Conservation (phyloP, 2,797 vertebrate genomes). For the Myiothlypis coronata region DNA sequence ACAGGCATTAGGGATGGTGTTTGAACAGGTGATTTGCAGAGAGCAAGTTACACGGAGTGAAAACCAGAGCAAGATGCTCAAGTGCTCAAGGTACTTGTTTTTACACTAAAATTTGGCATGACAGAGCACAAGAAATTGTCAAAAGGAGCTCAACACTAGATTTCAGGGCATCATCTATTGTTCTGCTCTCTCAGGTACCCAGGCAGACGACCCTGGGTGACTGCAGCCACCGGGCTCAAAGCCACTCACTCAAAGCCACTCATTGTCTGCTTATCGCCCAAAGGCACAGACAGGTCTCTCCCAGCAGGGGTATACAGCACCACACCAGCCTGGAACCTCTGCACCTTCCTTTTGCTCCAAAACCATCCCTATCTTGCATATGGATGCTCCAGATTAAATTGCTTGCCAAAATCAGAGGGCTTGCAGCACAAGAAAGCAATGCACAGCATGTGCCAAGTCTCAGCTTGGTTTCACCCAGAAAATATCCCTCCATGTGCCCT, state of each 20-base stretch:
- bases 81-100: neutral
- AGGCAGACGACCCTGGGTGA: neutral
- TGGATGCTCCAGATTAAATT: neutral
- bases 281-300: neutral
- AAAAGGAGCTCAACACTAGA: neutral
- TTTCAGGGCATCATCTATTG: neutral
- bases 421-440: neutral
- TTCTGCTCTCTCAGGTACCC: neutral
- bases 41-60: neutral
- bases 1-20: neutral
- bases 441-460: neutral
- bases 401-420: neutral
- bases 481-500: neutral
- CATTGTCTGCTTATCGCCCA: rapidly evolving
- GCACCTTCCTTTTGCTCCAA: neutral
- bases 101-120: neutral
- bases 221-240: neutral
- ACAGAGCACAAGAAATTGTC: neutral
- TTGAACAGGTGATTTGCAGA: neutral
- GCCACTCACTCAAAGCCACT: neutral
- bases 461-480: neutral
- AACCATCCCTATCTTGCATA: neutral
- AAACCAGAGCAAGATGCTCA: neutral
- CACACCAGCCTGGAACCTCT: neutral
- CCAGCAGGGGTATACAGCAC: neutral